phyloP scores from a whole-genome alignment of 2,888 invertebrate genomes.

The Eueremaeus valkanovi region DNA sequence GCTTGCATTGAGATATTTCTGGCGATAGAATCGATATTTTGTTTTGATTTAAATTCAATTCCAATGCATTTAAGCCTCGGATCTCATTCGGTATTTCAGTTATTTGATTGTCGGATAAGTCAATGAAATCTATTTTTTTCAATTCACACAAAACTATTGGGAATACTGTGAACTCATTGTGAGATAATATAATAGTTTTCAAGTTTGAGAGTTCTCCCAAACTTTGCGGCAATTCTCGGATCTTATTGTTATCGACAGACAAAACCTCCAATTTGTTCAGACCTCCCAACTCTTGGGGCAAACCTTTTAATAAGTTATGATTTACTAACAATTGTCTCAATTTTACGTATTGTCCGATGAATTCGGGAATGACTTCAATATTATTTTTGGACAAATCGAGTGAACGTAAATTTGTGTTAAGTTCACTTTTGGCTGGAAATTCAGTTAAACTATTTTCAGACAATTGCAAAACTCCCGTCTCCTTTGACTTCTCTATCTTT shows the following conservation, averaged over 20 bases:
- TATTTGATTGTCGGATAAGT: slow-evolving; percentile 6
- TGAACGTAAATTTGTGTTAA: neutral
- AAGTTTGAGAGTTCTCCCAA: neutral
- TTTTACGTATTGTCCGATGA: neutral
- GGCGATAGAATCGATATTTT: neutral
- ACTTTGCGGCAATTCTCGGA: neutral
- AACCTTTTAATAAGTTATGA: neutral
- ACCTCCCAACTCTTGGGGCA: neutral
- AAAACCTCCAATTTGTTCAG: neutral
- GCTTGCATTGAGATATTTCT: neutral
- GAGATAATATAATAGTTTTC: neutral
- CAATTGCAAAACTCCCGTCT: neutral
- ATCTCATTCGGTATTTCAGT: neutral
- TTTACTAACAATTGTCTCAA: neutral
- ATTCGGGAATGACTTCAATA: slow-evolving; percentile 5
- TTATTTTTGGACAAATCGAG: slow-evolving; percentile 4
- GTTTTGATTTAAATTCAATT: slow-evolving; percentile 11
- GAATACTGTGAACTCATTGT: neutral
- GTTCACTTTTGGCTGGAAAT: neutral
- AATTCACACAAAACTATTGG: neutral
- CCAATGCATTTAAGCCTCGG: neutral
- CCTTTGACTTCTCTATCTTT: neutral
- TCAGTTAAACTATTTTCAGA: neutral
- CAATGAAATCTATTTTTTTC: slow-evolving; percentile 11
- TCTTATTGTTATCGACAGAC: neutral